Evolutionary conservation across 2,113 vertebrate genomes (phyloP).

Genomic region (Ginglymostoma cirratum): DNA sequence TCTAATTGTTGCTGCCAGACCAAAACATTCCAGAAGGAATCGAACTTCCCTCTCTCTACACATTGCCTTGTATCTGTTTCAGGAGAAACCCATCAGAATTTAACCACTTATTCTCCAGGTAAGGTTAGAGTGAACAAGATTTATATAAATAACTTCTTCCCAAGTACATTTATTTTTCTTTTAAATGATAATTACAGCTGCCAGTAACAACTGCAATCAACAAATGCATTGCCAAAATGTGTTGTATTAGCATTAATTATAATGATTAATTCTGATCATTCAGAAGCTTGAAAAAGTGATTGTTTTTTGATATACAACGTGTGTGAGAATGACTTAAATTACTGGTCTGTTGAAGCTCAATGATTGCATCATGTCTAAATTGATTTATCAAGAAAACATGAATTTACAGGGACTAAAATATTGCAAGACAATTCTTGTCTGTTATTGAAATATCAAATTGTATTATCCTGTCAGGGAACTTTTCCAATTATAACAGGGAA

Average conservation of each 20-base stretch:
- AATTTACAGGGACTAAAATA: background rate
- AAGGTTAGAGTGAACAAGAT: background rate
- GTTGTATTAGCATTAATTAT: background rate
- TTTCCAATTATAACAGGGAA: background rate
- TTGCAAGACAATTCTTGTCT: background rate
- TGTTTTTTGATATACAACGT: background rate
- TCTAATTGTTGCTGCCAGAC: background rate
- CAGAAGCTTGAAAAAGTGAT: background rate
- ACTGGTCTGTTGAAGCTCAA: background rate
- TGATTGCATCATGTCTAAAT: background rate
- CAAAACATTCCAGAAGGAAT: background rate
- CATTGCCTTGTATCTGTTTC: background rate
- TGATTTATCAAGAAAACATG: background rate
- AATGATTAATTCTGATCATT: background rate
- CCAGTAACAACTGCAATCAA: background rate
- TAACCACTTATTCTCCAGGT: background rate
- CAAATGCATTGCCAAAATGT: background rate
- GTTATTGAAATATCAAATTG: background rate
- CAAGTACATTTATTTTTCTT: background rate
- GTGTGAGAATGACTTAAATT: background rate
- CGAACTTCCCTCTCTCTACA: background rate
- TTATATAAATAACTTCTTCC: background rate
- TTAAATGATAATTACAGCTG: background rate
- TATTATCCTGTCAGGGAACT: background rate
- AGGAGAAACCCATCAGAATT: background rate